Conservation (phyloP, 2,797 vertebrate species). For the Pseudotriccus pelzelni region DNA sequence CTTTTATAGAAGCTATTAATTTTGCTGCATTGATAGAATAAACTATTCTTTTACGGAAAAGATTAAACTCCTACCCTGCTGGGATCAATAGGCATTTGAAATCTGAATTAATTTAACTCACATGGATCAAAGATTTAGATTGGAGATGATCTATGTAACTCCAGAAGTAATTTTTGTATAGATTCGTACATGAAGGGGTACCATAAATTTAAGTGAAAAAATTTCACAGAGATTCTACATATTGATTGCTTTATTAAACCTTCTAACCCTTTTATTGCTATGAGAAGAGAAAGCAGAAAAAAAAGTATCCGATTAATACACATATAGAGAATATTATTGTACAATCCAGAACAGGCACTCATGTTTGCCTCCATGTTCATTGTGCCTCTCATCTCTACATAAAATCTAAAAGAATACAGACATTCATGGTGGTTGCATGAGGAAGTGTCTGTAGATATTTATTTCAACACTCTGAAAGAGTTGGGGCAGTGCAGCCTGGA, state of each 20-base stretch:
- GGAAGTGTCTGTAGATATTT: neutral
- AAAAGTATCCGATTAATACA: neutral
- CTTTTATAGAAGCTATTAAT: neutral
- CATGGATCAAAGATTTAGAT: neutral
- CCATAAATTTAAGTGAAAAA: neutral
- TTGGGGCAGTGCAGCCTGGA: neutral
- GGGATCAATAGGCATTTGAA: neutral
- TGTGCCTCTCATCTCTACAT: neutral
- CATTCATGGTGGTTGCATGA: neutral
- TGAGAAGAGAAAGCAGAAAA: neutral
- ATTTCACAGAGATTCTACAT: neutral
- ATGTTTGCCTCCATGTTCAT: neutral
- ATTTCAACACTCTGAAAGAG: neutral
- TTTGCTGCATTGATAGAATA: neutral
- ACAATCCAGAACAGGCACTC: neutral
- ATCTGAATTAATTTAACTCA: neutral
- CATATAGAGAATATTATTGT: neutral
- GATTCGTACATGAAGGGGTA: neutral
- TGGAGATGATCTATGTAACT: neutral
- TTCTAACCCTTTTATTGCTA: neutral
- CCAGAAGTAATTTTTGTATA: neutral
- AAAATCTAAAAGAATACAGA: neutral
- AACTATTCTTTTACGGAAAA: neutral
- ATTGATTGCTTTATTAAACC: neutral
- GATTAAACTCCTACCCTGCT: neutral